Base-by-base conservation (phyloP, 2,797 vertebrate species). In the Ambastaia sidthimunki region DNA sequence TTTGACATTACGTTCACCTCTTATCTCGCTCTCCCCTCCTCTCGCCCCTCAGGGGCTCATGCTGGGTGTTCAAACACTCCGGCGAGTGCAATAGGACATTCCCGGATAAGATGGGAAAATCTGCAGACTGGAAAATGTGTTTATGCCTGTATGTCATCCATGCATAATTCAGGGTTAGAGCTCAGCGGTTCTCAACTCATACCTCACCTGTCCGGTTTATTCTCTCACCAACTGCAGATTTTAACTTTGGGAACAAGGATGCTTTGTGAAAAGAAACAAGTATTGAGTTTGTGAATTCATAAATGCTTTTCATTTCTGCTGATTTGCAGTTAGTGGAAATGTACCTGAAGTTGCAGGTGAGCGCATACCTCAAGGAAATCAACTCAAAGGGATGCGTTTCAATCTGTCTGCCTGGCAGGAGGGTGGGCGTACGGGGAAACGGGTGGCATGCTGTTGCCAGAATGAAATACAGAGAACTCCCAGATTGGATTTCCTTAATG, bases 401-500 rank as follows among this genome's bases (percentile, higher is more conserved):
- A 50, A n/a, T 59, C n/a, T 48, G 41, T 60, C 16, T 34, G 68
- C 28, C 59, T 65, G 31, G 57, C 19, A 71, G 59, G 68, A 18
- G 16, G 57, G 47, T 65, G 19, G 31, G 47, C 4, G 21, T 54
- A 54, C 16, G 59, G 68, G 21, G 13, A 78, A n/a, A 71, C 25
- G 57, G 76, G 59, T 28, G 48, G 21, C 70, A 63, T 69, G 71
- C 59, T 72, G 67, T 62, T 86, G 82, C 67, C 82, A 81, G 74
- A 72, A 84, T 82, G 80, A 82, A 82, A 84, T 80, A 63, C 67
- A 84, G 80, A 71, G 65, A 67, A 71, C 67, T 50, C 74, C 78
- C 77, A 88, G 87, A 90, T 89, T 90, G 87, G 85, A 85, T 85
- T 85, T 87, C 82, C 83, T 88, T 91, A 91, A 92, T 91, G 87